Conservation (phyloP, 92 coral and sea anemone genomes). For the Porites lobata region DNA sequence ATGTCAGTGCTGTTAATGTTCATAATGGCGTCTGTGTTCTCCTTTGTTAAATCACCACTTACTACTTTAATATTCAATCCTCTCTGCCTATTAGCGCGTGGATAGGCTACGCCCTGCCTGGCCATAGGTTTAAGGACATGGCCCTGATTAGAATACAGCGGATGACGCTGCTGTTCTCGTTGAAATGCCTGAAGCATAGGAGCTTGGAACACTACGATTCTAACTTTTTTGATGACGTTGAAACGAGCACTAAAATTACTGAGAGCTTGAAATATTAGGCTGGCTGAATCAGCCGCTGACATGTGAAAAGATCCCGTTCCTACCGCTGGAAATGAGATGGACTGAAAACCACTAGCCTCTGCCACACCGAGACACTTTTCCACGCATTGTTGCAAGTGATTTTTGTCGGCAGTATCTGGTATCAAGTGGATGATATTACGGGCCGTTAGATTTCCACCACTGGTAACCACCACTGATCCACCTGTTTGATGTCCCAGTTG, state of each 20-base stretch:
- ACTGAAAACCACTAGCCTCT: too few relatives aligned
- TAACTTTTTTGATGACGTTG: slow-evolving; percentile 50
- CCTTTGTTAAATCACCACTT: slow-evolving; percentile 21
- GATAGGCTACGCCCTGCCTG: background rate
- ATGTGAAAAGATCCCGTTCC: slow-evolving; percentile 72
- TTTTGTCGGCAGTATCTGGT: slow-evolving; percentile 24
- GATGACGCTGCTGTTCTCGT: slow-evolving; percentile 13
- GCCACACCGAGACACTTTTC: slow-evolving; percentile 64
- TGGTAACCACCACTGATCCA: slow-evolving; percentile 71
- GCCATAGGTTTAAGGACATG: background rate
- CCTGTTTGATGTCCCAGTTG: slow-evolving; percentile 49
- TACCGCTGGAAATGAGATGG: slow-evolving; percentile 71
- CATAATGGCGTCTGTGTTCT: slow-evolving; percentile 16
- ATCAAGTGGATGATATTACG: slow-evolving; percentile 56
- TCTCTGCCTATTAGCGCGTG: background rate
- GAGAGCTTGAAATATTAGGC: slow-evolving; percentile 64
- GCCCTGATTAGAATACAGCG: background rate
- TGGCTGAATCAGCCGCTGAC: slow-evolving; percentile 59
- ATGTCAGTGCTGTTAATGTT: slow-evolving; percentile 36
- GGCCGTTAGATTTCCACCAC: slow-evolving; percentile 54
- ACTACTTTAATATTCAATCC: slow-evolving; percentile 1
- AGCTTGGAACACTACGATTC: slow-evolving; percentile 54
- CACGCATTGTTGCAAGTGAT: slow-evolving; percentile 40
- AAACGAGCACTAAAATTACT: slow-evolving; percentile 30
- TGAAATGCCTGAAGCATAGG: slow-evolving; percentile 63